These are phyloP conservation scores for Lepidurus apus DNA, from an alignment of 1,140 invertebrate species.

Conservation along the genomic window DNA sequence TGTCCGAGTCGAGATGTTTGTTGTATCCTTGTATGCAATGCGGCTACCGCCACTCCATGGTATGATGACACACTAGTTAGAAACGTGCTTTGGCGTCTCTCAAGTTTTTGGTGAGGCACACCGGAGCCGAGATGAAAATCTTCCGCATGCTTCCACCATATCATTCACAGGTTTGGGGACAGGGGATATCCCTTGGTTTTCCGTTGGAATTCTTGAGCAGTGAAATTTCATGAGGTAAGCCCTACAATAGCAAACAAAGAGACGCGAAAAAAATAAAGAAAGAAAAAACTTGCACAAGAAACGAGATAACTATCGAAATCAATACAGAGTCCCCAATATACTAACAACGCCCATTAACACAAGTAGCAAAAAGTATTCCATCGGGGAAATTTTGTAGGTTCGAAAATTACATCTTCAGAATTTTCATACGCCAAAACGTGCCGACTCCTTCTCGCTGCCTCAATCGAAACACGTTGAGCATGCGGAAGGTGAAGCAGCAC, in stretches of 20 bases:
- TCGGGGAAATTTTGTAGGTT: background rate
- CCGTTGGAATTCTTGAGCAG: background rate
- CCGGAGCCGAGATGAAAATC: background rate
- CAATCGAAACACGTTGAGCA: background rate
- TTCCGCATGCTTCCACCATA: background rate
- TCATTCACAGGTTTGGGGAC: constrained; percentile 4
- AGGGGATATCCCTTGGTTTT: background rate
- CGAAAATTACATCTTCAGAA: background rate
- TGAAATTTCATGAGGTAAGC: background rate
- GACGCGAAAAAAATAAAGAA: background rate
- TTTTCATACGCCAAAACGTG: background rate
- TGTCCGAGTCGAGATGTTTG: no score
- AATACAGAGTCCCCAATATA: no score
- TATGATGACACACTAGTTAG: background rate
- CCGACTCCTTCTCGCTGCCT: background rate
- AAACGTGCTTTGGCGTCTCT: background rate
- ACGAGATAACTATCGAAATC: no score
- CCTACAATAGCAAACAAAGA: background rate
- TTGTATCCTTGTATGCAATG: no score
- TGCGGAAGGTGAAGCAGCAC: background rate
- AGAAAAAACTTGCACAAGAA: no score
- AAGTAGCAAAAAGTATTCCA: background rate
- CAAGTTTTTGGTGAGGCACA: no score
- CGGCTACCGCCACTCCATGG: background rate
- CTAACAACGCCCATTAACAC: background rate